Percentiles rank a stretch among this genome's conserved stretches.
Conservation (phyloP, 2,888 invertebrate genomes). For the Actias luna region DNA sequence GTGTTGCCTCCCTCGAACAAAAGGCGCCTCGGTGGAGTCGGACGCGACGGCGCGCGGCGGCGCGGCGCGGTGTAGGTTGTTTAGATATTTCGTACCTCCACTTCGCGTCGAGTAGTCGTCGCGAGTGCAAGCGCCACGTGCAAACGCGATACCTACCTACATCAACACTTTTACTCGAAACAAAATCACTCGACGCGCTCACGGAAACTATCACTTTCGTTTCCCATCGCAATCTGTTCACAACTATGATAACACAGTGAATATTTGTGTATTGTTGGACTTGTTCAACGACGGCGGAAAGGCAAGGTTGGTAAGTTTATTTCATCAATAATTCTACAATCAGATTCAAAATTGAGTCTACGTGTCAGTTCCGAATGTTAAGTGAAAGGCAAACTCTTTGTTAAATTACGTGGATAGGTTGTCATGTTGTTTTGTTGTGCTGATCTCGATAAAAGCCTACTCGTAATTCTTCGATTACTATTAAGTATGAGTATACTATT, state of each 20-base stretch:
- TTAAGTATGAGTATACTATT: not conserved
- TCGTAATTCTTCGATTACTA: constrained; percentile 22
- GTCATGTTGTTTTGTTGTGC: constrained; percentile 48
- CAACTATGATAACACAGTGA: constrained; percentile 62
- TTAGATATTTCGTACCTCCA: constrained; percentile 37
- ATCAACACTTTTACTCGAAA: constrained; percentile 47
- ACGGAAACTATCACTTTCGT: constrained; percentile 67
- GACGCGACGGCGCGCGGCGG: constrained; percentile 10
- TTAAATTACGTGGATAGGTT: constrained; percentile 63
- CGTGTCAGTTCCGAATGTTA: constrained; percentile 75
- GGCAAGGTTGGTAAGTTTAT: constrained; percentile 60
- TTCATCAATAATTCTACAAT: constrained; percentile 41
- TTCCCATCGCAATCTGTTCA: constrained; percentile 40
- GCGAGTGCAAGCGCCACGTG: constrained; percentile 60
- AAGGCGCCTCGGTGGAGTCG: constrained; percentile 20
- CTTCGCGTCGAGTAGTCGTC: constrained; percentile 53
- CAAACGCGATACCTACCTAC: constrained; percentile 19
- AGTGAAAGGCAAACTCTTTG: constrained; percentile 79
- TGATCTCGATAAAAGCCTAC: constrained; percentile 29
- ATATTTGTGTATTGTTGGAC: constrained; percentile 49
- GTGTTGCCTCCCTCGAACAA: constrained; percentile 4
- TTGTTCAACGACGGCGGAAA: constrained; percentile 44
- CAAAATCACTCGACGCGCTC: constrained; percentile 41
- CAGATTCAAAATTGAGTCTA: constrained; percentile 64
- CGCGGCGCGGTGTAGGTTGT: constrained; percentile 1